Conservation (phyloP, 2,113 vertebrate species). For the Acinonyx jubatus region DNA sequence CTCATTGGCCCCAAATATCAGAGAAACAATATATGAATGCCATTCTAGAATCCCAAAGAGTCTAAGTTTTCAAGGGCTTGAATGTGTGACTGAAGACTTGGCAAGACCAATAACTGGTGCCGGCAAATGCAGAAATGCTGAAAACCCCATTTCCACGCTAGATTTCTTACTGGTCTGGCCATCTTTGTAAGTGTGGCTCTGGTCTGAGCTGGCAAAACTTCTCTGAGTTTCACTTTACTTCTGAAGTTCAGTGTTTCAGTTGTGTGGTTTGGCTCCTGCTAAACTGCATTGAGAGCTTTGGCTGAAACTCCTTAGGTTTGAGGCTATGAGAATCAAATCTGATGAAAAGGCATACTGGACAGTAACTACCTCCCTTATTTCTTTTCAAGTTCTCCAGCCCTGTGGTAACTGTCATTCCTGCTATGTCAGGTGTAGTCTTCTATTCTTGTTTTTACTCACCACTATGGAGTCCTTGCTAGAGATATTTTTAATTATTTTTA, state of each 20-base stretch:
- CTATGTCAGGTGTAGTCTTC: background rate
- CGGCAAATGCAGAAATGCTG: background rate
- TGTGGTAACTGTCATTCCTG: background rate
- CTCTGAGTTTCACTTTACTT: constrained; percentile 64
- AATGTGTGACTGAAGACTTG: constrained; percentile 10
- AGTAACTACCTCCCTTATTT: background rate
- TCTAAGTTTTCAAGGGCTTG: constrained; percentile 19
- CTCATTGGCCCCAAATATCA: constrained; percentile 13
- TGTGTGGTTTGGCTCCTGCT: constrained; percentile 68
- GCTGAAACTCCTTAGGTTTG: constrained; percentile 40
- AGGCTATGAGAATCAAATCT: constrained; percentile 24
- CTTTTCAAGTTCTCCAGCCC: constrained; percentile 20
- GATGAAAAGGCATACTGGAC: constrained; percentile 45
- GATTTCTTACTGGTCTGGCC: constrained; percentile 35
- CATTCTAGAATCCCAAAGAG: background rate
- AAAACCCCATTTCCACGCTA: constrained; percentile 31
- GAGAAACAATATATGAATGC: background rate
- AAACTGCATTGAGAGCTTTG: background rate
- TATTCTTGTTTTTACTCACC: background rate
- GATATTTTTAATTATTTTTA: constrained; percentile 10
- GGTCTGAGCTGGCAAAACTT: constrained; percentile 48
- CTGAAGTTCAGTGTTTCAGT: constrained; percentile 38
- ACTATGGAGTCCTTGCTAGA: background rate
- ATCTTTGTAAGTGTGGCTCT: constrained; percentile 43
- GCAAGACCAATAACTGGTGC: background rate